These are phyloP conservation scores for Heliconius congener DNA, from an alignment of 1,140 invertebrate genomes.

Conservation along the genomic window DNA sequence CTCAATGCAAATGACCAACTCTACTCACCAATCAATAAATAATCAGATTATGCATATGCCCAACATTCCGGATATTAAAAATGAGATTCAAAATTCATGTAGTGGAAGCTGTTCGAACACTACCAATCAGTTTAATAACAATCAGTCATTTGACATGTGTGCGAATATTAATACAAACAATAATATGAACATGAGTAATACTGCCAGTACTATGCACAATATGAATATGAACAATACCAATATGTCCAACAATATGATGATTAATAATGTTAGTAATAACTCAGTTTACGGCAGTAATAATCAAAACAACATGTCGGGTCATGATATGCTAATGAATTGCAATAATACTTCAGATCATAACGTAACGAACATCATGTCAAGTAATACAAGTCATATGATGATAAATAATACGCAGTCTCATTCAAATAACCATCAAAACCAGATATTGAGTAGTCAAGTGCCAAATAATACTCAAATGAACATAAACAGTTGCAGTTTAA, in stretches of 20 bases:
- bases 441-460: constrained; percentile 57
- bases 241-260: constrained; percentile 70
- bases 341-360: constrained; percentile 64
- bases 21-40: constrained; percentile 67
- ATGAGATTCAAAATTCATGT: constrained; percentile 73
- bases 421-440: constrained; percentile 58
- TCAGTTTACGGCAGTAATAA: constrained; percentile 60
- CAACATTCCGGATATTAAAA: constrained; percentile 76
- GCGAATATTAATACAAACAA: constrained; percentile 60
- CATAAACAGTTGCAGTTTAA: constrained; percentile 70
- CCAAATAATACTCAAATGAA: constrained; percentile 66
- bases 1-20: constrained; percentile 65
- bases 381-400: constrained; percentile 70
- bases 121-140: constrained; percentile 60
- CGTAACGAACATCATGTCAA: constrained; percentile 61
- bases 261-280: constrained; percentile 64
- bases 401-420: constrained; percentile 67
- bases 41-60: constrained; percentile 71
- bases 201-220: constrained; percentile 64
- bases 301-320: constrained; percentile 62
- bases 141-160: constrained; percentile 71
- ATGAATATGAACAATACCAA: constrained; percentile 70
- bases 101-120: constrained; percentile 71
- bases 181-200: constrained; percentile 62
- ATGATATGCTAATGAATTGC: constrained; percentile 74